Evolutionary conservation across 30 jellyfish, hydroid and myxozoan species (phyloP).

Genomic region (Aurelia coerulea): DNA sequence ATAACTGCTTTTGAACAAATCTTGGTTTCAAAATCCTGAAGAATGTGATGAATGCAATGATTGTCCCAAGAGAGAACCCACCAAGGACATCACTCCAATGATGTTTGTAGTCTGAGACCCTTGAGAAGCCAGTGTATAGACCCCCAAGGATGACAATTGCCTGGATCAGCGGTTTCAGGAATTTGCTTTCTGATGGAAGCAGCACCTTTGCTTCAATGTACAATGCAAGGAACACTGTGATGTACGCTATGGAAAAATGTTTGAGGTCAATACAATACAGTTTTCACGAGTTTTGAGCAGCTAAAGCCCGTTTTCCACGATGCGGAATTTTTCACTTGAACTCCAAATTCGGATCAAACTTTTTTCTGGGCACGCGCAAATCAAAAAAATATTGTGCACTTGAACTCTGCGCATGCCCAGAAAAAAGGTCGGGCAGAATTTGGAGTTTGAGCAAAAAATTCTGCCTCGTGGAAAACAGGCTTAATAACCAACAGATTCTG

Average conservation of each 20-base stretch:
- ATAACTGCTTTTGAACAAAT: neutral
- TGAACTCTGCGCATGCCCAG: too few species aligned
- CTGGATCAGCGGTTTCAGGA: slow-evolving; percentile 65
- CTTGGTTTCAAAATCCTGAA: slow-evolving; percentile 39
- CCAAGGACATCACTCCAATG: slow-evolving; percentile 91
- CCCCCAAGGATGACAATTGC: slow-evolving; percentile 47
- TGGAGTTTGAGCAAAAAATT: too few species aligned
- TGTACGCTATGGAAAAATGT: slow-evolving; percentile 29
- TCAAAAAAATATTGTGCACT: too few species aligned
- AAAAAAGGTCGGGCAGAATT: too few species aligned
- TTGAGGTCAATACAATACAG: neutral
- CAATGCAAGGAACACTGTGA: slow-evolving; percentile 63
- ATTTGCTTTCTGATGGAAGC: slow-evolving; percentile 49
- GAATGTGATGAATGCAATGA: slow-evolving; percentile 47
- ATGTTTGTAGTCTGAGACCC: slow-evolving; percentile 87
- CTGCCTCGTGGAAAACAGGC: too few species aligned
- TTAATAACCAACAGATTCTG: too few species aligned
- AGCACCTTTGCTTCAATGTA: slow-evolving; percentile 56
- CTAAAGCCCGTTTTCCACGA: neutral
- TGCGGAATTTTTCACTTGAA: too few species aligned
- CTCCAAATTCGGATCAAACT: too few species aligned
- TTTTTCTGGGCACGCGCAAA: too few species aligned
- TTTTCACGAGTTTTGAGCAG: neutral
- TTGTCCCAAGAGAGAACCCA: slow-evolving; percentile 69
- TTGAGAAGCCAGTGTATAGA: slow-evolving; percentile 72